phyloP scores from a whole-genome alignment of 2,113 vertebrate genomes.

The Corythornis cristatus region DNA sequence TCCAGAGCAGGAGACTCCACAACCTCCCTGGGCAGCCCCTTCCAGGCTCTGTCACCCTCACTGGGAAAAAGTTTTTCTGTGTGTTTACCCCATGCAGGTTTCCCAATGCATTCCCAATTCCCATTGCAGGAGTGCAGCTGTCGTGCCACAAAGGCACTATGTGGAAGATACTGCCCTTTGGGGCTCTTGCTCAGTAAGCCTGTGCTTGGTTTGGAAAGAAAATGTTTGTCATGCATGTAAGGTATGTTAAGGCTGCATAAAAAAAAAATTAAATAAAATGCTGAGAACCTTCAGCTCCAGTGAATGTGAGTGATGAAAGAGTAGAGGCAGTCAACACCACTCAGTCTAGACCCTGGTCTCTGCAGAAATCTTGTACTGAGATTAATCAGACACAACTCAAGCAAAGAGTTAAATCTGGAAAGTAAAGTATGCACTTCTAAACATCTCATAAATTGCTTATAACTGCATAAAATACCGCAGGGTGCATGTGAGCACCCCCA shows the following conservation, averaged over 20 bases:
- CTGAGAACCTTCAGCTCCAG: background rate
- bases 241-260: background rate
- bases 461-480: slow-evolving; percentile 44
- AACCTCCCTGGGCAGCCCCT: no score
- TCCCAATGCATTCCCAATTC: no score
- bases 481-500: slow-evolving; percentile 31
- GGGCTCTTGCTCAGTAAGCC: background rate
- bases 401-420: slow-evolving; percentile 42
- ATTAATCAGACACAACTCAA: background rate
- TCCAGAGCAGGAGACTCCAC: no score
- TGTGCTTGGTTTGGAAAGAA: background rate
- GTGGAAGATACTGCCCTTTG: background rate
- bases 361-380: background rate
- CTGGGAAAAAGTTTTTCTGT: no score
- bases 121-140: background rate
- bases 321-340: background rate
- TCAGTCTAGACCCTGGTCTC: background rate
- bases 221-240: background rate
- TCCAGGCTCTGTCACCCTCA: no score
- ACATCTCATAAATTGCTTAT: slow-evolving; percentile 32
- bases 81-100: no score
- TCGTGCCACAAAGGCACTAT: background rate
- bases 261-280: background rate
- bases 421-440: slow-evolving; percentile 7
- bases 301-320: background rate